Conservation (phyloP, 2,888 invertebrate genomes). For the Nomada lathburiana region DNA sequence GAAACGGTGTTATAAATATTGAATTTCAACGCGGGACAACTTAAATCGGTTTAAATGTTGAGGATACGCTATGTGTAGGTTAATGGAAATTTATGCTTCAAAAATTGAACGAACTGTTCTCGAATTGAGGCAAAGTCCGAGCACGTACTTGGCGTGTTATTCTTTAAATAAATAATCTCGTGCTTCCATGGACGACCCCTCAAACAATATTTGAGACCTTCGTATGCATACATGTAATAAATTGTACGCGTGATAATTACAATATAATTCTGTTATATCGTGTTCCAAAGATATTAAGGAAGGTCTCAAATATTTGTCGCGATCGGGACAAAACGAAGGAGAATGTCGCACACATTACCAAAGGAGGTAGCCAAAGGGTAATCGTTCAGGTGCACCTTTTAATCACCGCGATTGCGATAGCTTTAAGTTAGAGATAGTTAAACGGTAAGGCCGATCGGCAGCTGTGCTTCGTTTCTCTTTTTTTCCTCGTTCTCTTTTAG, state of each 20-base stretch:
- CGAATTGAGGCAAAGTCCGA: no score
- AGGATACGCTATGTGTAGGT: no score
- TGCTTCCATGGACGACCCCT: no score
- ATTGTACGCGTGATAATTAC: not conserved
- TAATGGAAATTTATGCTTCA: no score
- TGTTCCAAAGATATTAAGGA: not conserved
- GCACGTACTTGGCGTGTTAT: no score
- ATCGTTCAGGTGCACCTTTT: constrained; percentile 21
- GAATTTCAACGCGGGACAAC: no score
- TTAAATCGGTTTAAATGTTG: no score
- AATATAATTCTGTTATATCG: not conserved
- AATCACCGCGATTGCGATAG: constrained; percentile 39
- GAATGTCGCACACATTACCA: constrained; percentile 19
- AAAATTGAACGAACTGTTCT: no score
- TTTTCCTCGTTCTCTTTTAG: constrained; percentile 56
- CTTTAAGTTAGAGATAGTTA: constrained; percentile 54
- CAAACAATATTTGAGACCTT: not conserved
- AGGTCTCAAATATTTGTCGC: not conserved
- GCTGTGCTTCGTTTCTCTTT: constrained; percentile 64
- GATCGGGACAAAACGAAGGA: not conserved
- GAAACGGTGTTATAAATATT: no score
- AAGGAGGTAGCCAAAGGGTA: constrained; percentile 55
- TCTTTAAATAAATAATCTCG: no score
- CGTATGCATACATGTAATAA: not conserved
- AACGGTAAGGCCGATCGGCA: constrained; percentile 60